Evolutionary conservation across 2,888 invertebrate genomes (phyloP).

Genomic region (Ormyrus pomaceus): DNA sequence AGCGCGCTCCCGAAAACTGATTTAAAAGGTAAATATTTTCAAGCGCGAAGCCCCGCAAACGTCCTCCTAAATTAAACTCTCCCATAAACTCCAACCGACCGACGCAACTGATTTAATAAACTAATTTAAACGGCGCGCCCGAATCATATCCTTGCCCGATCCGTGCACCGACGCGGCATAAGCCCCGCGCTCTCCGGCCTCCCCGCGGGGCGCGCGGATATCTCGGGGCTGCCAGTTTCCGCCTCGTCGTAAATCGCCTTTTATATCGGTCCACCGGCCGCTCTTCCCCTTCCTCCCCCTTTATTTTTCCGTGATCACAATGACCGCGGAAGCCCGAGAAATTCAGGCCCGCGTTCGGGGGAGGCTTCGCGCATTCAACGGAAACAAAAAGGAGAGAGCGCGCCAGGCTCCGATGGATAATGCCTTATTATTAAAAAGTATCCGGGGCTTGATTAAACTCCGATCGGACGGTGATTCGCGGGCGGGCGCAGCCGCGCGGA

Average conservation of each 20-base stretch:
- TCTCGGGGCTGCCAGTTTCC: background rate
- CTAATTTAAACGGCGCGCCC: too few species aligned
- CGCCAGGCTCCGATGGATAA: slow-evolving; percentile 56
- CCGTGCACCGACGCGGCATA: too few species aligned
- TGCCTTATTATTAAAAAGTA: slow-evolving; percentile 61
- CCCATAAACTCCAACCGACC: too few species aligned
- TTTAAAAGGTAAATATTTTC: too few species aligned
- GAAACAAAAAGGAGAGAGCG: background rate
- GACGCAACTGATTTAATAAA: too few species aligned
- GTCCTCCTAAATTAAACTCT: too few species aligned
- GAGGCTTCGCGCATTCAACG: slow-evolving; percentile 1
- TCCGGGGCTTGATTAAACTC: slow-evolving; percentile 60
- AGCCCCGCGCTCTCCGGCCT: background rate
- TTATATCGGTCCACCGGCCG: slow-evolving; percentile 12
- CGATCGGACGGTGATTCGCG: slow-evolving; percentile 51
- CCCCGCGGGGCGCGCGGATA: background rate
- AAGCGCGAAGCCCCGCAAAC: too few species aligned
- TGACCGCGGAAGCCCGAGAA: slow-evolving; percentile 67
- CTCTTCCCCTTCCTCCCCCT: background rate
- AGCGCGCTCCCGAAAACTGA: too few species aligned
- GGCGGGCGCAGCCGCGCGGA: background rate
- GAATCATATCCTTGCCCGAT: background rate
- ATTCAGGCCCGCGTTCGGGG: slow-evolving; percentile 58
- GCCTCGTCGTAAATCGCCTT: slow-evolving; percentile 32
- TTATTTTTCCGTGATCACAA: slow-evolving; percentile 60